Percentiles rank a stretch among this genome's conserved stretches.
Evolutionary conservation across 1,140 invertebrate genomes (phyloP).

Genomic region (Brevipalpus yothersi): DNA sequence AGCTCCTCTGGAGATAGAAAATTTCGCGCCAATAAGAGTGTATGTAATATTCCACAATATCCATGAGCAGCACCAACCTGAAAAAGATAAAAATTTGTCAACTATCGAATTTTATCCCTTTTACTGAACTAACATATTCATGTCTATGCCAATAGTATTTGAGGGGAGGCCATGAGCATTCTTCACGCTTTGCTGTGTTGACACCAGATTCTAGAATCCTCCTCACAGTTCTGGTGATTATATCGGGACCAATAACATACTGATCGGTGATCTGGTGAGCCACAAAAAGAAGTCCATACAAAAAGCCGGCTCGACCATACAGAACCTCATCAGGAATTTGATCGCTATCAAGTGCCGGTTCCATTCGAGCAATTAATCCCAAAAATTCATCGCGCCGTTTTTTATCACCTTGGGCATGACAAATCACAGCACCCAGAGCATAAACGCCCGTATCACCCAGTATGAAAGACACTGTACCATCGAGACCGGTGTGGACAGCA

Average conservation of each 20-base stretch:
- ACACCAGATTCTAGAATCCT: constrained; percentile 39
- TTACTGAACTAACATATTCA: too few relatives aligned
- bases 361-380: too few relatives aligned
- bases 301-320: constrained; percentile 56
- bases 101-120: too few relatives aligned
- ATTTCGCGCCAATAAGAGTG: constrained; percentile 38
- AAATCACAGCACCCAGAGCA: too few relatives aligned
- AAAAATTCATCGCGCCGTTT: too few relatives aligned
- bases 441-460: too few relatives aligned
- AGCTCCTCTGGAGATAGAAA: constrained; percentile 28
- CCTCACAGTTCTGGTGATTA: constrained; percentile 30
- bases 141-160: constrained; percentile 62
- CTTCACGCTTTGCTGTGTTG: constrained; percentile 24
- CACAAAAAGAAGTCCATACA: constrained; percentile 47
- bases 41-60: constrained; percentile 51
- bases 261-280: constrained; percentile 25
- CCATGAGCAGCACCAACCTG: constrained; percentile 74
- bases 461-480: too few relatives aligned
- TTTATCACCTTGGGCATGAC: too few relatives aligned
- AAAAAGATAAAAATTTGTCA: too few relatives aligned
- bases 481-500: too few relatives aligned
- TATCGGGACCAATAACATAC: constrained; percentile 20
- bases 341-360: not conserved
- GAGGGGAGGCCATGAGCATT: constrained; percentile 29
- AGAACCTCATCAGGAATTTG: constrained; percentile 48